Percentiles rank a stretch among this genome's conserved stretches.
Conservation (phyloP, 2,113 vertebrate genomes). For the Taurulus bubalis region DNA sequence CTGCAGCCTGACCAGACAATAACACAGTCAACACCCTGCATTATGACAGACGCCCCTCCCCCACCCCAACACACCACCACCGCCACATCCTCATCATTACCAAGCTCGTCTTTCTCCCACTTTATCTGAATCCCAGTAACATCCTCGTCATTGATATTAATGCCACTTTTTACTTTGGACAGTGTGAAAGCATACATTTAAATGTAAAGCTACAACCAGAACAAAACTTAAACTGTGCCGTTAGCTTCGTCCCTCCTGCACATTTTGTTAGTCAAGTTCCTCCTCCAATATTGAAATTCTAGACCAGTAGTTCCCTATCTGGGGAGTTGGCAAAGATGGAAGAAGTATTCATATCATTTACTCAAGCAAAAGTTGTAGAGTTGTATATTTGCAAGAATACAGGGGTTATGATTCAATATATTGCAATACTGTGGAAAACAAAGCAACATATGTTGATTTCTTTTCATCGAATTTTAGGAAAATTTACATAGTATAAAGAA, state of each 20-base stretch:
- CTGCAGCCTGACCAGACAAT: slow-evolving; percentile 28
- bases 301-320: background rate
- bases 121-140: background rate
- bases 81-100: background rate
- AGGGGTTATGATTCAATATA: background rate
- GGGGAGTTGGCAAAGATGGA: background rate
- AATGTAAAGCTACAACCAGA: background rate
- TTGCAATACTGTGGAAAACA: background rate
- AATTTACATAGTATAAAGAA: background rate
- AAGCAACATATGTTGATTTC: background rate
- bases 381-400: too few relatives aligned
- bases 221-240: background rate
- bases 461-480: too few relatives aligned
- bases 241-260: too few relatives aligned
- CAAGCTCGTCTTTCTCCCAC: slow-evolving; percentile 5
- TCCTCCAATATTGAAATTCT: background rate
- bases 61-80: background rate
- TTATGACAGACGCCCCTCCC: slow-evolving; percentile 13
- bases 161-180: background rate
- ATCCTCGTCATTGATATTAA: background rate
- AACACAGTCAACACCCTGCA: slow-evolving; percentile 33
- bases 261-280: background rate
- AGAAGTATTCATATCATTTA: background rate
- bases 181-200: background rate
- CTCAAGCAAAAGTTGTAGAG: background rate